A percentile compares a stretch with the other conserved stretches of the same genome.
phyloP scores from a whole-genome alignment of 2,113 vertebrate genomes.

The Anolis carolinensis region DNA sequence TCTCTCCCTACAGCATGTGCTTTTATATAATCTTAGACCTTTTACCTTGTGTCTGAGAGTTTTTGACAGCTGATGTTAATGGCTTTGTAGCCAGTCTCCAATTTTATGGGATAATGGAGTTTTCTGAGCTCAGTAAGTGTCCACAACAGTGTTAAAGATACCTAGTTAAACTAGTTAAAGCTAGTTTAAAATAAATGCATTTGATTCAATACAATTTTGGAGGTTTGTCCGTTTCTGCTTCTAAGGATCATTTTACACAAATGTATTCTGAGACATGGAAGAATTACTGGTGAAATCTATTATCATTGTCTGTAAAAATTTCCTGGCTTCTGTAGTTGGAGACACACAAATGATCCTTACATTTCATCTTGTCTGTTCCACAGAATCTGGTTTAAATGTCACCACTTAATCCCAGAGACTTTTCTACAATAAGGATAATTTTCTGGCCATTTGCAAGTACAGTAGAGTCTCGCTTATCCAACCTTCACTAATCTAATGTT shows the following conservation, averaged over 20 bases:
- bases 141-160: not conserved
- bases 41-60: not conserved
- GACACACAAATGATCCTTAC: too few relatives aligned
- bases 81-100: not conserved
- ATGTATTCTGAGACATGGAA: not conserved
- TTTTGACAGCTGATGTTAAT: not conserved
- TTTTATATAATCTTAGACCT: not conserved
- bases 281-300: not conserved
- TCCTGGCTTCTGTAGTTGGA: slow-evolving; percentile 1
- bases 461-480: too few relatives aligned
- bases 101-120: not conserved
- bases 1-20: not conserved
- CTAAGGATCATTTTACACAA: not conserved
- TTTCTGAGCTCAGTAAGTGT: not conserved
- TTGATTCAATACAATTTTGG: not conserved
- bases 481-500: too few relatives aligned
- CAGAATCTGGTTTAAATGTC: not conserved
- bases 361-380: not conserved
- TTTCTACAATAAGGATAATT: not conserved
- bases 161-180: not conserved
- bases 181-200: slow-evolving; percentile 9
- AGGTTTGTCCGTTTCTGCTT: not conserved
- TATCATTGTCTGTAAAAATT: not conserved
- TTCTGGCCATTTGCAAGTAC: not conserved
- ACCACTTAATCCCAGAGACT: not conserved